Evolutionary conservation across 2,113 vertebrate genomes (phyloP).

Genomic region (Pandion haliaetus): DNA sequence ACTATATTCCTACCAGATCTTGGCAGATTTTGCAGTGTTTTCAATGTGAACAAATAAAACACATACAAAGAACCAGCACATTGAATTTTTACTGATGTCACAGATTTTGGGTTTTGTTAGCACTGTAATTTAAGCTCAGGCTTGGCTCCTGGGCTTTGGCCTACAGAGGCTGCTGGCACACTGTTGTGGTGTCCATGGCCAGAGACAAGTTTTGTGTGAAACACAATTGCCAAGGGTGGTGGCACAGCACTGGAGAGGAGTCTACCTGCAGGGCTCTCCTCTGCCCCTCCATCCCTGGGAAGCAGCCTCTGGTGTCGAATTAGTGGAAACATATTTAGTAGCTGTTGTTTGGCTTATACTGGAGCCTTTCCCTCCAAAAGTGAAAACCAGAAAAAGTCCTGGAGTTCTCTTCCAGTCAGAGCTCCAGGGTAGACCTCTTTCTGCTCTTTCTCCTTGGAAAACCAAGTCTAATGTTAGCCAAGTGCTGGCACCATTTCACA

Average conservation of each 20-base stretch:
- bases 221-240: background rate
- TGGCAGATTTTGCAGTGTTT: background rate
- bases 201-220: accelerated
- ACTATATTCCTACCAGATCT: background rate
- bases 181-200: background rate
- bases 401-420: background rate
- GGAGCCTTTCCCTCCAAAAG: background rate
- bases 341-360: background rate
- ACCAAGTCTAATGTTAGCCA: background rate
- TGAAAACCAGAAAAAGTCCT: background rate
- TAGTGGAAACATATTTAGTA: background rate
- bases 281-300: background rate
- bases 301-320: background rate
- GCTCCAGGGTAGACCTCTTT: background rate
- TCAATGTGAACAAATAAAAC: background rate
- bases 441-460: background rate
- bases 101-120: background rate
- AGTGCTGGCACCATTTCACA: background rate
- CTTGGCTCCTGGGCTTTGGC: background rate
- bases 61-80: background rate
- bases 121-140: background rate
- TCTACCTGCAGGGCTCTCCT: background rate
- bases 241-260: background rate
- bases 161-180: background rate
- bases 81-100: background rate